phyloP scores from a whole-genome alignment of 2,797 vertebrate genomes.

The Eutrigla gurnardus region DNA sequence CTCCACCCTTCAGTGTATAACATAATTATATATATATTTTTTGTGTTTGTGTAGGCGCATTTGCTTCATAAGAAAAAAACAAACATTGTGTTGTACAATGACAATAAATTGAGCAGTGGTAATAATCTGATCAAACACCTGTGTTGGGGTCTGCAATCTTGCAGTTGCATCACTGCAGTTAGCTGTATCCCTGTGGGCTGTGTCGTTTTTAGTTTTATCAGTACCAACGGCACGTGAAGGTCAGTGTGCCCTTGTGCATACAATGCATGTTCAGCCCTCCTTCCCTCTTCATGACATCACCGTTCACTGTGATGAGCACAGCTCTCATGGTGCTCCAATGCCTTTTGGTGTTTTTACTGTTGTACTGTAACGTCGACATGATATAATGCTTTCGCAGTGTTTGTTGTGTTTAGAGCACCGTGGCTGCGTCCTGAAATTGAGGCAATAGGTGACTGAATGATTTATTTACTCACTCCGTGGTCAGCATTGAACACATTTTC shows the following conservation, averaged over 20 bases:
- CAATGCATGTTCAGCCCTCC: slow-evolving; percentile 71
- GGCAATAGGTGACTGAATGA: slow-evolving; percentile 17
- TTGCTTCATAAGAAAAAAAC: no score
- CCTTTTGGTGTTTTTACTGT: slow-evolving; percentile 23
- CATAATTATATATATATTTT: no score
- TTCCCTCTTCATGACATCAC: slow-evolving; percentile 72
- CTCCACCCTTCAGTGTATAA: no score
- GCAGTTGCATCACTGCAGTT: slow-evolving; percentile 57
- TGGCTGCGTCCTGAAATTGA: not conserved
- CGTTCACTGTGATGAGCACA: slow-evolving; percentile 67
- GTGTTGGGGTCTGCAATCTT: slow-evolving; percentile 20
- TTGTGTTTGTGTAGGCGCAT: no score
- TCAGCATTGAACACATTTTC: slow-evolving; percentile 37
- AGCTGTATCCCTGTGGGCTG: slow-evolving; percentile 42
- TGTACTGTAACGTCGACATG: slow-evolving; percentile 6
- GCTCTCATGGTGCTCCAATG: slow-evolving; percentile 23
- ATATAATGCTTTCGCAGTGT: slow-evolving; percentile 7
- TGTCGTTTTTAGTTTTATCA: slow-evolving; percentile 60
- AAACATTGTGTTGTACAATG: no score
- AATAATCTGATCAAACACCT: not conserved
- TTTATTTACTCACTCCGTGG: slow-evolving; percentile 24
- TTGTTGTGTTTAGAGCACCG: not conserved
- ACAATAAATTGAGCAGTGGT: no score
- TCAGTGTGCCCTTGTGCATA: slow-evolving; percentile 83
- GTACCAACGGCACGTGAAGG: slow-evolving; percentile 79